Conservation (phyloP, 2,888 invertebrate species). For the Agonopterix heracliana region DNA sequence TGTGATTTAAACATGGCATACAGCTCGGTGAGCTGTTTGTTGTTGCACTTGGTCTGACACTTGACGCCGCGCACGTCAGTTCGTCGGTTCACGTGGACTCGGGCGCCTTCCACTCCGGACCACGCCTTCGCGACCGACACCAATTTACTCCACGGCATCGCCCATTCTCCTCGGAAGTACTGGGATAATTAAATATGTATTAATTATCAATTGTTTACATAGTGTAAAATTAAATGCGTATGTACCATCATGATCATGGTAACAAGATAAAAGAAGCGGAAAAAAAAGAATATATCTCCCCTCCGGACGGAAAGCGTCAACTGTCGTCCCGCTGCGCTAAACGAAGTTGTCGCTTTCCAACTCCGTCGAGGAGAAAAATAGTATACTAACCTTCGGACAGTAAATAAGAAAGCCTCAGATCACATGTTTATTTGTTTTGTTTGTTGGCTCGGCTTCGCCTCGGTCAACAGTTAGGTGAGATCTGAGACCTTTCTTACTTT, state of each 20-base stretch:
- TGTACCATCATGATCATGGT: background rate
- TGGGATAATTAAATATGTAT: constrained; percentile 17
- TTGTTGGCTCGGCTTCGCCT: too few species aligned
- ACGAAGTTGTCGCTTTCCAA: too few species aligned
- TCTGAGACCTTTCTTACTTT: too few species aligned
- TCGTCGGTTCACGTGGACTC: constrained; percentile 45
- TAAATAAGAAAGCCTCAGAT: too few species aligned
- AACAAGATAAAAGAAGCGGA: too few species aligned
- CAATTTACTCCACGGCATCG: constrained; percentile 55
- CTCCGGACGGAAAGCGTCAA: too few species aligned
- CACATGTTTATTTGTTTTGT: too few species aligned
- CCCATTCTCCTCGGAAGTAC: constrained; percentile 59
- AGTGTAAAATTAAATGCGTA: background rate
- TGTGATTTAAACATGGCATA: constrained; percentile 40
- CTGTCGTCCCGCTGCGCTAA: too few species aligned
- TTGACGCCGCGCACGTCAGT: constrained; percentile 36
- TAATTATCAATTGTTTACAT: background rate
- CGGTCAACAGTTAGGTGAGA: too few species aligned
- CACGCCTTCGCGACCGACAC: constrained; percentile 38
- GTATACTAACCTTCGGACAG: too few species aligned
- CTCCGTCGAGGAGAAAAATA: too few species aligned
- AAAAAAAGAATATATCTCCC: too few species aligned
- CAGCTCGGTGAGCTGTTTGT: constrained; percentile 39
- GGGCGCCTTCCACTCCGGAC: constrained; percentile 50
- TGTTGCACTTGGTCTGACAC: constrained; percentile 26